These are phyloP conservation scores for Cotesia congregata DNA, from an alignment of 2,888 invertebrate genomes.

Conservation along the genomic window DNA sequence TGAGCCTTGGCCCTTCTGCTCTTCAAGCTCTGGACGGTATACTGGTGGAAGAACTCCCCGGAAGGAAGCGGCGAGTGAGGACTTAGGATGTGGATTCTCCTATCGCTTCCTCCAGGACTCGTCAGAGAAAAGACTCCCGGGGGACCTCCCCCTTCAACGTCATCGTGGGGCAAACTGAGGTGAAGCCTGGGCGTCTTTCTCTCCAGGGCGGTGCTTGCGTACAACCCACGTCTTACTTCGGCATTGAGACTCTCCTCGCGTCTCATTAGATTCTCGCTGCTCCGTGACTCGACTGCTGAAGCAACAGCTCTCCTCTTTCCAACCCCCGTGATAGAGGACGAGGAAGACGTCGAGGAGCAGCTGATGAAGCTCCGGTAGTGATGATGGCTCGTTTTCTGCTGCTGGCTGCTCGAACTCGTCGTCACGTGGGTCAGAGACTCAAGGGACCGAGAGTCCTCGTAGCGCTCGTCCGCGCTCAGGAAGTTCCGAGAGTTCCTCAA, in stretches of 20 bases:
- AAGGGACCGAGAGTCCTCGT: constrained; percentile 65
- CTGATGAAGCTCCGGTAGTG: constrained; percentile 77
- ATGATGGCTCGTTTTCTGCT: constrained; percentile 25
- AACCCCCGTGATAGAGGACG: constrained; percentile 34
- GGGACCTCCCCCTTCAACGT: constrained; percentile 61
- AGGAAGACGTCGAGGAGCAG: constrained; percentile 76
- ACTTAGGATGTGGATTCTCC: constrained; percentile 83
- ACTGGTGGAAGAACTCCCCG: constrained; percentile 76
- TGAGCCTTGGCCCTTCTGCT: constrained; percentile 81
- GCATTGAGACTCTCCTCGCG: constrained; percentile 75
- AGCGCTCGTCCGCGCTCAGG: constrained; percentile 64
- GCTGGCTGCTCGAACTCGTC: constrained; percentile 63
- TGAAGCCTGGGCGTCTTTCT: constrained; percentile 76
- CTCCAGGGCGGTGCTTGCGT: constrained; percentile 75
- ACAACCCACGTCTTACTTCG: constrained; percentile 78
- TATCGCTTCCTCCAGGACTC: constrained; percentile 72
- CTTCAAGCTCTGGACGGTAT: constrained; percentile 72
- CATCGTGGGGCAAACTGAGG: constrained; percentile 77
- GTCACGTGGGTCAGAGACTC: constrained; percentile 71
- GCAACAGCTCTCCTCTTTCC: background rate
- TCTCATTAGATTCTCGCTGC: constrained; percentile 76
- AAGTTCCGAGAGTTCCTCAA: constrained; percentile 74
- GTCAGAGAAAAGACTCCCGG: constrained; percentile 73
- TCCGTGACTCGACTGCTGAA: constrained; percentile 72
- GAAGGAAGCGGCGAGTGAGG: constrained; percentile 83